Evolutionary conservation across 2,797 vertebrate genomes (phyloP).

Genomic region (Fistularia commersonii): DNA sequence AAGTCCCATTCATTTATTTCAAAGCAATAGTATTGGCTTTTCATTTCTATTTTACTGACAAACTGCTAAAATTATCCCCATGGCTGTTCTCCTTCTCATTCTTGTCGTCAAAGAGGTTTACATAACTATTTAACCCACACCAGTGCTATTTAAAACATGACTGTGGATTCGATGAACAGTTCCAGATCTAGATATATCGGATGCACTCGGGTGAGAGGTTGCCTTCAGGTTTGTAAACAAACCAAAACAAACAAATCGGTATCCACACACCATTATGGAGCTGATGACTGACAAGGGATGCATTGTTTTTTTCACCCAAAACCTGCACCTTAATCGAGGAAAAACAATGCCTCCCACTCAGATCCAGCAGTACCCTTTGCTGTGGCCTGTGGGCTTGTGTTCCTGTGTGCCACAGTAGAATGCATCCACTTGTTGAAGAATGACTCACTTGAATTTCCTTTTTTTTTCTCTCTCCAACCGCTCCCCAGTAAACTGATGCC

Average conservation of each 20-base stretch:
- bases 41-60: not conserved
- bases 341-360: slow-evolving; percentile 64
- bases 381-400: slow-evolving; percentile 52
- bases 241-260: slow-evolving; percentile 49
- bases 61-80: not conserved
- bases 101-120: not conserved
- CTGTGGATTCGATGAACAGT: slow-evolving; percentile 2
- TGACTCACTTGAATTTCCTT: slow-evolving; percentile 53
- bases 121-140: not conserved
- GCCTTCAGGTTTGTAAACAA: slow-evolving; percentile 33
- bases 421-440: slow-evolving; percentile 39
- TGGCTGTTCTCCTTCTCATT: not conserved
- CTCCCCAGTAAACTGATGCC: slow-evolving; percentile 20
- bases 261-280: slow-evolving; percentile 26
- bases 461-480: not conserved
- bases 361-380: slow-evolving; percentile 46
- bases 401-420: slow-evolving; percentile 48
- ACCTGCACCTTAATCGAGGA: slow-evolving; percentile 56
- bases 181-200: slow-evolving; percentile 9
- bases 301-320: slow-evolving; percentile 44
- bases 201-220: slow-evolving; percentile 28
- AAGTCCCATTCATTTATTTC: too few relatives aligned
- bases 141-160: slow-evolving; percentile 18
- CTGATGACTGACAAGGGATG: slow-evolving; percentile 25
- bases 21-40: not conserved